A percentile compares a stretch with the other conserved stretches of the same genome.
These are phyloP conservation scores for Ictalurus furcatus DNA, from an alignment of 2,113 vertebrate species.

Conservation along the genomic window DNA sequence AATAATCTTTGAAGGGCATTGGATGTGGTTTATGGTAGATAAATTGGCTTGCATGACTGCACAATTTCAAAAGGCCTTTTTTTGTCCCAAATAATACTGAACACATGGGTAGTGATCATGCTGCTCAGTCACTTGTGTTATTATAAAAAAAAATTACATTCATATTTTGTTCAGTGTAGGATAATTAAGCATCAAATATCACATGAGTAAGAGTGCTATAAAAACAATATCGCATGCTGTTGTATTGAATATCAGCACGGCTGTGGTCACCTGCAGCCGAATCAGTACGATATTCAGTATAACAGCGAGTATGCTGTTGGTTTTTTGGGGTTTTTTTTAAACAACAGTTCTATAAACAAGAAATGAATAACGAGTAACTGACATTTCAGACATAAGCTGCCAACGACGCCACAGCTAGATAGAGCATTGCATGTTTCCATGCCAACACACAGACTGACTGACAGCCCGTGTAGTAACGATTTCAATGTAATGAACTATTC, in stretches of 20 bases:
- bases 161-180: too few relatives aligned
- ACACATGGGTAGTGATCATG: neutral
- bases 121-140: neutral
- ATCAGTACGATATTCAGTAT: neutral
- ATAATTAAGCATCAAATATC: too few relatives aligned
- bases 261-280: neutral
- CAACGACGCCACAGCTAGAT: neutral
- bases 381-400: neutral
- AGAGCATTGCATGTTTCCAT: neutral
- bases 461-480: too few relatives aligned
- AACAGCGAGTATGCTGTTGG: neutral
- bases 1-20: neutral
- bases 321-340: neutral
- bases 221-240: neutral
- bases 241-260: neutral
- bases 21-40: neutral
- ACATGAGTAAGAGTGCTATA: too few relatives aligned
- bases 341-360: neutral
- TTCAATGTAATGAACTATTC: neutral
- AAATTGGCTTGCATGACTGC: neutral
- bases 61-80: neutral
- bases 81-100: neutral
- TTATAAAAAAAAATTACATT: neutral
- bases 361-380: neutral
- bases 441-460: neutral